Evolutionary conservation across 2,113 vertebrate genomes (phyloP).

Genomic region (Herpetotheres cachinnans): DNA sequence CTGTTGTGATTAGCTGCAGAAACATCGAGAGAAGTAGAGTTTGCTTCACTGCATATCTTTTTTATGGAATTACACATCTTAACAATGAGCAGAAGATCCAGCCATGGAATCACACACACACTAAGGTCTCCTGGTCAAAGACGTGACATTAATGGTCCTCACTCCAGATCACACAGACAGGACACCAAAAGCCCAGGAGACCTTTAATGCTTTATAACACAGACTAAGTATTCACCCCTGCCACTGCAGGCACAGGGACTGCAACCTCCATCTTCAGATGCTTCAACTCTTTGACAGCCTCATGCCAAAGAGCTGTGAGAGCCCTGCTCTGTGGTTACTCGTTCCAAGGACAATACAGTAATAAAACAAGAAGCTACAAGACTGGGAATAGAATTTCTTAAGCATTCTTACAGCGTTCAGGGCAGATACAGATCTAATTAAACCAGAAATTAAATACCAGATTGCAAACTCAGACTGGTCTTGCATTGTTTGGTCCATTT

Average conservation of each 20-base stretch:
- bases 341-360: background rate
- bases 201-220: background rate
- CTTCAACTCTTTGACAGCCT: background rate
- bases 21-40: background rate
- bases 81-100: background rate
- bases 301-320: background rate
- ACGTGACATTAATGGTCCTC: background rate
- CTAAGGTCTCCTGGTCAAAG: background rate
- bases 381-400: background rate
- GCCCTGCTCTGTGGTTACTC: background rate
- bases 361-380: conserved; percentile 7
- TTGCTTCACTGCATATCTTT: background rate
- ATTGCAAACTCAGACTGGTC: background rate
- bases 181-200: background rate
- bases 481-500: background rate
- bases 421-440: background rate
- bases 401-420: background rate
- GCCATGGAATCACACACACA: fast-evolving
- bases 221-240: fast-evolving
- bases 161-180: background rate
- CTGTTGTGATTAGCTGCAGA: background rate
- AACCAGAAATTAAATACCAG: background rate
- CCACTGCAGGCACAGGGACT: background rate
- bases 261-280: background rate
- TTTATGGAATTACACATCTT: background rate